Conservation (phyloP, 92 coral and sea anemone genomes). For the Bergia puertoricense region DNA sequence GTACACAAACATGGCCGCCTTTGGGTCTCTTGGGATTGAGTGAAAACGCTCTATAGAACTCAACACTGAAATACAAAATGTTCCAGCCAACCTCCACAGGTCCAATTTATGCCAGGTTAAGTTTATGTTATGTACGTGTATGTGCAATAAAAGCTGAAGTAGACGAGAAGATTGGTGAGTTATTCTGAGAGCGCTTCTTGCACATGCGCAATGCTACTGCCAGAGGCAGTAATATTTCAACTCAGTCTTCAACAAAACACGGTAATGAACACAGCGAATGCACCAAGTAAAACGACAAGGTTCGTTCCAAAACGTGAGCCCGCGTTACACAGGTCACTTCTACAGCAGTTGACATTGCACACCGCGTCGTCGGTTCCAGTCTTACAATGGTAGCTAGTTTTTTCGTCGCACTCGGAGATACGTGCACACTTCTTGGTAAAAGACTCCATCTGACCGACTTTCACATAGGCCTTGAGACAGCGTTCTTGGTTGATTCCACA, state of each 20-base stretch:
- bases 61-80: no score
- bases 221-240: background rate
- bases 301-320: slow-evolving; percentile 21
- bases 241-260: background rate
- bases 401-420: background rate
- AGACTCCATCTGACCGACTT: background rate
- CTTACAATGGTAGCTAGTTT: slow-evolving; percentile 4
- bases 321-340: slow-evolving; percentile 17
- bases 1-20: no score
- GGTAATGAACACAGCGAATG: background rate
- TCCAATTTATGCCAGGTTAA: background rate
- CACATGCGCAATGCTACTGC: background rate
- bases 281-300: slow-evolving; percentile 1
- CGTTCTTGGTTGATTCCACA: slow-evolving; percentile 24
- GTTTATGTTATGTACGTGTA: background rate
- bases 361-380: background rate
- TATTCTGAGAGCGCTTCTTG: background rate
- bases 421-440: slow-evolving; percentile 39
- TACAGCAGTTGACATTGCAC: slow-evolving; percentile 37
- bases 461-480: slow-evolving; percentile 10
- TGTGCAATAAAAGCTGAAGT: no score
- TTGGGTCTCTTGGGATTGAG: no score
- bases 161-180: background rate
- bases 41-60: no score
- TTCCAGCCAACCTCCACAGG: background rate